Evolutionary conservation across 1,140 invertebrate species (phyloP).

Genomic region (Eumeta japonica): DNA sequence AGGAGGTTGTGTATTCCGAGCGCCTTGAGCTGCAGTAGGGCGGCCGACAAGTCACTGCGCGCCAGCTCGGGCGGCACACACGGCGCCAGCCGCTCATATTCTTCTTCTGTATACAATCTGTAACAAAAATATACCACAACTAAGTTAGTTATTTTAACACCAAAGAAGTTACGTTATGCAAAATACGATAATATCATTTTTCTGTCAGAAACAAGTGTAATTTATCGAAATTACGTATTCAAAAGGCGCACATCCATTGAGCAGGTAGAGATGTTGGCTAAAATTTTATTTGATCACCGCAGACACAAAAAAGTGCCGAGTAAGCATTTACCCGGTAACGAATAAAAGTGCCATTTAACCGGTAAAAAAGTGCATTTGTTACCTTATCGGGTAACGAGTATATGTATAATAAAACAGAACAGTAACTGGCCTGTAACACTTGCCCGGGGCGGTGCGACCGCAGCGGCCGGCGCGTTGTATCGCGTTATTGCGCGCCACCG

Average conservation of each 20-base stretch:
- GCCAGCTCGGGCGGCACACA: slow-evolving; percentile 91
- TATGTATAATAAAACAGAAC: background rate
- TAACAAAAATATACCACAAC: slow-evolving; percentile 11
- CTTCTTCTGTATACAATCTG: slow-evolving; percentile 77
- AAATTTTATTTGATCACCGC: too few species aligned
- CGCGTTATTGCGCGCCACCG: slow-evolving; percentile 87
- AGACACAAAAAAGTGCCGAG: too few species aligned
- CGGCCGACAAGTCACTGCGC: slow-evolving; percentile 79
- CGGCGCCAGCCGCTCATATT: slow-evolving; percentile 69
- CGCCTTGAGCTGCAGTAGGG: slow-evolving; percentile 91
- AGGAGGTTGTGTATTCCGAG: slow-evolving; percentile 90
- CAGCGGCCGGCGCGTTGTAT: slow-evolving; percentile 90
- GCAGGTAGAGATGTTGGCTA: too few species aligned
- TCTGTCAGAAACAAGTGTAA: too few species aligned
- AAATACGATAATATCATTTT: too few species aligned
- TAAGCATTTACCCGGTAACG: too few species aligned
- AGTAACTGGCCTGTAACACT: slow-evolving; percentile 65
- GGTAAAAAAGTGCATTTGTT: too few species aligned
- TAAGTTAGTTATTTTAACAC: background rate
- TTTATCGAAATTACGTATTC: too few species aligned
- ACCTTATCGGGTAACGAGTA: background rate
- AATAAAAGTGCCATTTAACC: too few species aligned
- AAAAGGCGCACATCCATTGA: too few species aligned
- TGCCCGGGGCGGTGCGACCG: slow-evolving; percentile 81
- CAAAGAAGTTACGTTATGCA: background rate